Base-by-base conservation (phyloP, 64 coral and sea anemone species). In the Acropora yongei region DNA sequence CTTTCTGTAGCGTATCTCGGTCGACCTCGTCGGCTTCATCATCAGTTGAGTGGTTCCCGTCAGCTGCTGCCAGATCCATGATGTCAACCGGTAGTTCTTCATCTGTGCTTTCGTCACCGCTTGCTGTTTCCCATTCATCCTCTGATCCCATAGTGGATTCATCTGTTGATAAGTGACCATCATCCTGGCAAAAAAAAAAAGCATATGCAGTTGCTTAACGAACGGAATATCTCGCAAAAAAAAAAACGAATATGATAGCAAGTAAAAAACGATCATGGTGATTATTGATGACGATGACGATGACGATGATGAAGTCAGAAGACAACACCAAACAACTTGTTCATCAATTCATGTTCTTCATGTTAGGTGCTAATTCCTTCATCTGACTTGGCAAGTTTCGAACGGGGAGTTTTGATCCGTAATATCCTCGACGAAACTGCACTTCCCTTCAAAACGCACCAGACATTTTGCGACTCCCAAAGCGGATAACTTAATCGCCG, bases 91-190 rank as follows among this genome's bases (percentile, higher is more conserved):
- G 75, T 63, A 45, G 3, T 30, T 77, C 76, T 49, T 94, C 95
- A 65, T 87, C 95, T n/a, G 67, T 83, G 63, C 92, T 97, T 18
- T 30, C 30, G 30, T 91, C 92, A 63, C 93, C 95, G 94, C 92
- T 97, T 3, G 92, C 92, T 39, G 95, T 97, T 76, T 97, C 95
- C 95, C 95, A 97, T 82, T 94, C 95, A 80, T 94, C 92, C 78
- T 97, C 95, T 72, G 82, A 85, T 8, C 44, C 82, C 8, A 85
- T 8, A 18, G 82, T 85, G 17, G 82, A 85, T 2, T 65, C 82
- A 5, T 85, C 82, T 39, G 63, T 20, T 18, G 82, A 85, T 10
- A 71, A 41, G 12, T 94, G 95, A 53, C 88, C 92, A 74, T 94
- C 95, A 30, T 97, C 95, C 92, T 97, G 8, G 12, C 10, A 55